A percentile compares a stretch with the other conserved stretches of the same genome.
Conservation (phyloP, 1,140 invertebrate genomes). For the Brachionus rotundiformis region DNA sequence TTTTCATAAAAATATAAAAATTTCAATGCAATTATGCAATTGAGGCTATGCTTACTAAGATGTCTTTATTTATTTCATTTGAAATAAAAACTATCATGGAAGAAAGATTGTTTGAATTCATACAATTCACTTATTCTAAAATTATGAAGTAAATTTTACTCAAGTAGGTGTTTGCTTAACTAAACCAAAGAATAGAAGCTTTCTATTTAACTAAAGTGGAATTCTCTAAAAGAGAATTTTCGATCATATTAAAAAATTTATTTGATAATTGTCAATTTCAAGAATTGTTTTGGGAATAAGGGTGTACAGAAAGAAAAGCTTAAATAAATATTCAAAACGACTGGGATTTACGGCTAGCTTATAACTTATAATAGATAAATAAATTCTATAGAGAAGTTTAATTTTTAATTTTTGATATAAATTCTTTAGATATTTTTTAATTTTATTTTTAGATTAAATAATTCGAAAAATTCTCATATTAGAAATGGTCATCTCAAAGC, state of each 20-base stretch:
- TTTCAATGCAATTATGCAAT: background rate
- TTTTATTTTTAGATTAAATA: background rate
- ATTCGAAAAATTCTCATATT: background rate
- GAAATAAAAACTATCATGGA: background rate
- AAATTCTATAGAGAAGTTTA: background rate
- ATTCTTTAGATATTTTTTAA: background rate
- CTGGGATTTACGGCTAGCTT: background rate
- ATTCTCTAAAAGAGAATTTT: background rate
- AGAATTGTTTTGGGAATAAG: background rate
- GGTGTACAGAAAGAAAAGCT: background rate
- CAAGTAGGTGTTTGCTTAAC: background rate
- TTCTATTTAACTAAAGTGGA: background rate
- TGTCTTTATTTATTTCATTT: background rate
- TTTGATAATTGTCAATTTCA: constrained; percentile 13
- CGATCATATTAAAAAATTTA: background rate
- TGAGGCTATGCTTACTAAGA: background rate
- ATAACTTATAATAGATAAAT: background rate
- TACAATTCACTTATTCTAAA: too few species aligned
- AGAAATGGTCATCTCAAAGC: background rate
- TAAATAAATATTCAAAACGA: background rate
- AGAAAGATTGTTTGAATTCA: too few species aligned
- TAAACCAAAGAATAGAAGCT: background rate
- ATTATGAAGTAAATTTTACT: too few species aligned
- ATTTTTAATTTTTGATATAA: background rate
- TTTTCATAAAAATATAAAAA: background rate